A percentile compares a stretch with the other conserved stretches of the same genome.
These are phyloP conservation scores for Volucella bombylans DNA, from an alignment of 2,888 invertebrate species.

Conservation along the genomic window DNA sequence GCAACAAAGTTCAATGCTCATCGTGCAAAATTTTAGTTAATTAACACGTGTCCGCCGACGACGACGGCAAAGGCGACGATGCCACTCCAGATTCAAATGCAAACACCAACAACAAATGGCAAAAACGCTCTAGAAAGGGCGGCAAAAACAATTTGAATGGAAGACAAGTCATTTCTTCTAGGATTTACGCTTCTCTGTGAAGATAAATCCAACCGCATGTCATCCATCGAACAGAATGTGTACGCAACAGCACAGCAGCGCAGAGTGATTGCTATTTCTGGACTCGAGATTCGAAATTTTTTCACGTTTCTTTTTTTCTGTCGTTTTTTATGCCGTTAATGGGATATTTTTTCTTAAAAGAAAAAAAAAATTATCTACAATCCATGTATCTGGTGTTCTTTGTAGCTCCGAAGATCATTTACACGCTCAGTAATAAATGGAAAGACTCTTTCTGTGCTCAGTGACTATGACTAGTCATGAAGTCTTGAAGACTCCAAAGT, in stretches of 20 bases:
- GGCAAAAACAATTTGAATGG: slow-evolving; percentile 27
- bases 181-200: slow-evolving; percentile 53
- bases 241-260: not conserved
- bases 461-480: not conserved
- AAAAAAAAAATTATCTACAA: too few species aligned
- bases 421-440: slow-evolving; percentile 1
- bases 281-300: slow-evolving; percentile 53
- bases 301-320: slow-evolving; percentile 18
- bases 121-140: not conserved
- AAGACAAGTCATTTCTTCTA: slow-evolving; percentile 23
- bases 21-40: slow-evolving; percentile 71
- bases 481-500: too few species aligned
- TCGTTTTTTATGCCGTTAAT: slow-evolving; percentile 17
- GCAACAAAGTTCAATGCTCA: slow-evolving; percentile 72
- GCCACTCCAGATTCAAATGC: slow-evolving; percentile 48
- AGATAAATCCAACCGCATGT: slow-evolving; percentile 73
- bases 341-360: slow-evolving; percentile 20
- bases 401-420: not conserved
- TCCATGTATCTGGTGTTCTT: not conserved
- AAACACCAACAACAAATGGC: slow-evolving; percentile 39
- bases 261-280: slow-evolving; percentile 62
- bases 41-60: slow-evolving; percentile 75
- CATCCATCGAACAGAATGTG: slow-evolving; percentile 54
- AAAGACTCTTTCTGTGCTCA: slow-evolving; percentile 1
- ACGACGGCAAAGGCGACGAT: slow-evolving; percentile 55